These are phyloP conservation scores for Lomographa bimaculata DNA, from an alignment of 2,888 invertebrate genomes.

Conservation along the genomic window DNA sequence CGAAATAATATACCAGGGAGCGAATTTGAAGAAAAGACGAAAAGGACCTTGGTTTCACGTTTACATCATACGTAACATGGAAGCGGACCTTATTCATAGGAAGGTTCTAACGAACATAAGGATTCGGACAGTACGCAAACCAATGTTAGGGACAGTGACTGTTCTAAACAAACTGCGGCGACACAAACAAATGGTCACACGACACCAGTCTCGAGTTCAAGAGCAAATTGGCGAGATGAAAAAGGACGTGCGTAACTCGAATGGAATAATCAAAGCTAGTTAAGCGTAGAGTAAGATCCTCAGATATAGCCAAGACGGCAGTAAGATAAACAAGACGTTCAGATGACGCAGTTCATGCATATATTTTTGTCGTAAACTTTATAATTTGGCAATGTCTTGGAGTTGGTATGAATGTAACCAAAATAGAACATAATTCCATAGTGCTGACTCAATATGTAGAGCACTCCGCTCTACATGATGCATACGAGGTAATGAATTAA, in stretches of 20 bases:
- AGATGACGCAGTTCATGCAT: conserved; percentile 59
- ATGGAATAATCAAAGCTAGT: conserved; percentile 25
- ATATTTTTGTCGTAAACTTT: conserved; percentile 73
- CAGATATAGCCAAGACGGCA: conserved; percentile 26
- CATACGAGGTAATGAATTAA: conserved; percentile 15
- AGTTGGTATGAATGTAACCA: conserved; percentile 60
- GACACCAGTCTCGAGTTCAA: conserved; percentile 4
- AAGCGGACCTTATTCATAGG: too few species aligned
- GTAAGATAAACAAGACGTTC: conserved; percentile 44
- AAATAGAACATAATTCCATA: conserved; percentile 72
- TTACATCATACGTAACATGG: too few species aligned
- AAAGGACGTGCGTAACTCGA: conserved; percentile 10
- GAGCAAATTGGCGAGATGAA: conserved; percentile 3
- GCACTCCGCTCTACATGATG: conserved; percentile 38
- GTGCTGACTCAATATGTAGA: conserved; percentile 59
- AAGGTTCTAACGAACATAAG: too few species aligned
- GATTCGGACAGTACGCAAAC: neutral
- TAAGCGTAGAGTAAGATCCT: conserved; percentile 19
- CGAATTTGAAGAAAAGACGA: too few species aligned
- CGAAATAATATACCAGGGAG: too few species aligned
- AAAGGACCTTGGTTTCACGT: too few species aligned
- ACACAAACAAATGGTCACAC: conserved; percentile 7
- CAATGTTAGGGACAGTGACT: conserved; percentile 6
- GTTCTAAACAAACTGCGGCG: conserved; percentile 8
- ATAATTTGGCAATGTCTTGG: conserved; percentile 74